phyloP scores from a whole-genome alignment of 2,113 vertebrate species.

The Proterorhinus semilunaris region DNA sequence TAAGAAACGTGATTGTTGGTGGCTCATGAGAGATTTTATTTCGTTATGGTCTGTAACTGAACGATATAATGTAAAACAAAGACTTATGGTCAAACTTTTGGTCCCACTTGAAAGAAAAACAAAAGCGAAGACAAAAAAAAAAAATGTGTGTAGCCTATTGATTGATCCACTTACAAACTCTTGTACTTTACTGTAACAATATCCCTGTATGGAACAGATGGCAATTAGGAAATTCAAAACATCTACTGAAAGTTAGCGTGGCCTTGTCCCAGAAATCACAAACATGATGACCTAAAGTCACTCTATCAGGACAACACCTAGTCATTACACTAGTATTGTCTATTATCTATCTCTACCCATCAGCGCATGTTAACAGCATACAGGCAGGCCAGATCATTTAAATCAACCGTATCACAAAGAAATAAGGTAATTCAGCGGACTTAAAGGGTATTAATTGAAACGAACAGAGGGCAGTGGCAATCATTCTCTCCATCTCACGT shows the following conservation, averaged over 20 bases:
- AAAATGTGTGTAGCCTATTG: too few relatives aligned
- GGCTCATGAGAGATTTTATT: too few relatives aligned
- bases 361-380: constrained; percentile 42
- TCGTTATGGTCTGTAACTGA: too few relatives aligned
- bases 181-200: too few relatives aligned
- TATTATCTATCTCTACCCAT: constrained; percentile 64
- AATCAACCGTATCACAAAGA: not conserved
- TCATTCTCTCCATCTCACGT: constrained; percentile 64
- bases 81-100: too few relatives aligned
- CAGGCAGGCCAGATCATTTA: constrained; percentile 28
- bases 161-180: too few relatives aligned
- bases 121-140: too few relatives aligned
- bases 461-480: constrained; percentile 33
- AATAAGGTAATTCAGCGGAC: constrained; percentile 7
- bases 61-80: too few relatives aligned
- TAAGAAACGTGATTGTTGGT: too few relatives aligned
- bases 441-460: constrained; percentile 20
- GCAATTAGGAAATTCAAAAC: constrained; percentile 36
- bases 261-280: constrained; percentile 41
- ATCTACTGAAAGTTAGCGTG: constrained; percentile 62
- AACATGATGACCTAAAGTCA: constrained; percentile 65
- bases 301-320: constrained; percentile 50
- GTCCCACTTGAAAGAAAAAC: too few relatives aligned
- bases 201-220: too few relatives aligned
- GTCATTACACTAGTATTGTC: constrained; percentile 68